Evolutionary conservation across 2,888 invertebrate genomes (phyloP).

Genomic region (Athetis lepigone): DNA sequence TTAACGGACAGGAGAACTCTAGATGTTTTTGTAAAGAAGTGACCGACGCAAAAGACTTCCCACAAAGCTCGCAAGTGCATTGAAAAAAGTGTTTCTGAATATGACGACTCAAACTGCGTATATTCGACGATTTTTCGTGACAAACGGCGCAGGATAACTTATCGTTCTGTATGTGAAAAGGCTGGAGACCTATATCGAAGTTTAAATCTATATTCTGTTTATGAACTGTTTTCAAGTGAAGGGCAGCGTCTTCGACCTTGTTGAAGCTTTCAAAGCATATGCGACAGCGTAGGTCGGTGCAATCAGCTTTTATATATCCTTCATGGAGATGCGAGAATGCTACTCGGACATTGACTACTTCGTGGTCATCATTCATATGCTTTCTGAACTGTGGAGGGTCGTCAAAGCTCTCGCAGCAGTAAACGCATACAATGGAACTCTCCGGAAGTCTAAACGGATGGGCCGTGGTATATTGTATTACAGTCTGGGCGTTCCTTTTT

Average conservation of each 20-base stretch:
- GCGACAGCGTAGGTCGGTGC: constrained; percentile 75
- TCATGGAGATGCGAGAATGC: constrained; percentile 66
- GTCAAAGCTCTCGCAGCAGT: constrained; percentile 75
- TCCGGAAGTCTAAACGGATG: constrained; percentile 82
- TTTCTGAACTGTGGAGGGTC: constrained; percentile 66
- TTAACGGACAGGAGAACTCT: constrained; percentile 59
- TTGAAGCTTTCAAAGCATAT: constrained; percentile 69
- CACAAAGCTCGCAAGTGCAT: constrained; percentile 79
- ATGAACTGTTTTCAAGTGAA: constrained; percentile 71
- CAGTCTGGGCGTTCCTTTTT: constrained; percentile 79
- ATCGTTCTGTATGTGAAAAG: constrained; percentile 71
- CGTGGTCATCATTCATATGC: constrained; percentile 69
- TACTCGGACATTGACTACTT: constrained; percentile 54
- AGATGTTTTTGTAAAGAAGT: constrained; percentile 72
- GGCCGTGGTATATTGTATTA: constrained; percentile 79
- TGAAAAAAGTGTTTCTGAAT: constrained; percentile 76
- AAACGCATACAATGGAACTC: constrained; percentile 78
- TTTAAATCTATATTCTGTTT: constrained; percentile 66
- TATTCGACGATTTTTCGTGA: constrained; percentile 67
- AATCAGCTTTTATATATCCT: constrained; percentile 74
- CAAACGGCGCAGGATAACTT: constrained; percentile 75
- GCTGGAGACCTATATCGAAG: constrained; percentile 75
- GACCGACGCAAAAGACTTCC: constrained; percentile 75
- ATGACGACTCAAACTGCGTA: constrained; percentile 76
- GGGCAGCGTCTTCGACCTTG: constrained; percentile 66